Evolutionary conservation across 2,113 vertebrate genomes (phyloP), one percentile per base, ranked within the genome.

Genomic region (Neodontobutis hainanensis): DNA sequence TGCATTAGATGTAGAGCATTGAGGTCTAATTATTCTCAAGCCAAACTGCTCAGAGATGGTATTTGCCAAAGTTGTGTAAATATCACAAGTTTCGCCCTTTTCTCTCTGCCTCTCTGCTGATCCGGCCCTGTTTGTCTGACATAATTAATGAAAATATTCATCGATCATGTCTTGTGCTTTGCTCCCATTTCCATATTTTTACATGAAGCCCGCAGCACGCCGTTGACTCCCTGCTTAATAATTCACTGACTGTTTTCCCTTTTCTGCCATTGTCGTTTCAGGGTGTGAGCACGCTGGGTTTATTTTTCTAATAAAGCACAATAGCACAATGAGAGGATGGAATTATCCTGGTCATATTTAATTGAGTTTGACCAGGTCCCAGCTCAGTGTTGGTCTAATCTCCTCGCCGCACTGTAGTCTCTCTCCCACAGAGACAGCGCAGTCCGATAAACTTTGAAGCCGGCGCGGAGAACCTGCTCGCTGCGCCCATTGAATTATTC

Each of bases 401-500:
- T 89, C 83, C 74, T 68, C 56, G 0, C 81, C 65, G 70, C 68
- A 51, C 78, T 67, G 69, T 72, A 71, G 76, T 84, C 78, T 84
- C 75, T 75, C 71, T 78, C 69, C 69, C 73, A 4, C 53, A 56
- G 87, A 87, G 85, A 81, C 72, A 55, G 73, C 87, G 84, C 63
- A 87, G 85, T 88, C 88, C 88, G 92, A 93, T 93, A 93, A 94
- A 92, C 92, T 89, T 84, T 80, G 86, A 92, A 94, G 93, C 94
- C 89, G 84, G 89, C 43, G 68, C 73, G 61, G 77, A 78, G 70
- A 90, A 94, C 93, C 92, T 93, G 90, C 88, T 90, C 85, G 58
- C 52, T 90, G 88, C 87, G 77, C 65, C 66, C 73, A 63, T 91
- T 96, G 90, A 88, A 94, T 96, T 94, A 96, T 95, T 94, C 93